These are phyloP conservation scores for Ceramica pisi DNA, from an alignment of 2,888 invertebrate genomes.

Conservation along the genomic window DNA sequence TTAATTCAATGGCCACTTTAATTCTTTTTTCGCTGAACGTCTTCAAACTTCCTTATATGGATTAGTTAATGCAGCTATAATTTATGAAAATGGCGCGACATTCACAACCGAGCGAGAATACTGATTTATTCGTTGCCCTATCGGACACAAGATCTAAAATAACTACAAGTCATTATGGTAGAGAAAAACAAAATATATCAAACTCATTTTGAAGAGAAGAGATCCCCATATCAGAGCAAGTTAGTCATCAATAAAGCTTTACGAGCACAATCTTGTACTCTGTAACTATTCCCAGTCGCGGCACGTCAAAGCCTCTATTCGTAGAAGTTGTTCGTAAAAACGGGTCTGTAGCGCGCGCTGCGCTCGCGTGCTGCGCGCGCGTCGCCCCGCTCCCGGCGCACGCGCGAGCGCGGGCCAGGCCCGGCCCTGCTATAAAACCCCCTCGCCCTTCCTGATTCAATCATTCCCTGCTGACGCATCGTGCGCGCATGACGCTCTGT, in stretches of 20 bases:
- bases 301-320: constrained; percentile 88
- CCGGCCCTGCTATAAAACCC: constrained; percentile 81
- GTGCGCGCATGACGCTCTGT: constrained; percentile 82
- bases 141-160: constrained; percentile 53
- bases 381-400: constrained; percentile 77
- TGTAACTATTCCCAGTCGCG: constrained; percentile 79
- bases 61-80: constrained; percentile 37
- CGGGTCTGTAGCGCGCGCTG: constrained; percentile 87
- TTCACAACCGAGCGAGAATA: constrained; percentile 40
- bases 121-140: constrained; percentile 49
- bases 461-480: constrained; percentile 87
- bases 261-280: constrained; percentile 75
- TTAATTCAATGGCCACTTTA: constrained; percentile 58
- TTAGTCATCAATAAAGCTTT: constrained; percentile 80
- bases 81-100: constrained; percentile 44
- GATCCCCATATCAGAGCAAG: constrained; percentile 61
- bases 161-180: constrained; percentile 51
- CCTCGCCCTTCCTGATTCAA: constrained; percentile 86
- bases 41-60: constrained; percentile 49
- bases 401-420: constrained; percentile 72
- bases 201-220: constrained; percentile 53
- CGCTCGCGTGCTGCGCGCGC: constrained; percentile 86
- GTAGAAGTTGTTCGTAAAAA: constrained; percentile 87
- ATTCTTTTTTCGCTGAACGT: constrained; percentile 31
- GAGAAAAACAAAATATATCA: constrained; percentile 59